Evolutionary conservation across 2,888 invertebrate genomes (phyloP), one percentile per base, ranked within the genome.

Genomic region (Hirudinaria manillensis): DNA sequence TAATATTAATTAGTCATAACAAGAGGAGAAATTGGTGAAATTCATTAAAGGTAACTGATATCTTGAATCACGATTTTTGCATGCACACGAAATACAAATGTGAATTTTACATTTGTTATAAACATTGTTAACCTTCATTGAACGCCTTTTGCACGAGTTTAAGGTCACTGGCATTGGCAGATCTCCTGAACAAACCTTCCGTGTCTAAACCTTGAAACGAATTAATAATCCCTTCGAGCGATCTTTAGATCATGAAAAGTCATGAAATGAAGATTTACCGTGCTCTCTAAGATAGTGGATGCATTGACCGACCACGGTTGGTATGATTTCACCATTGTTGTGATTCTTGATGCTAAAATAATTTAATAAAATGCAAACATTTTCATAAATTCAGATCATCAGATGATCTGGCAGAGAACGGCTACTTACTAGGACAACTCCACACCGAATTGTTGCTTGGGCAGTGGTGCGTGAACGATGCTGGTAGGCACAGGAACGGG

Each of bases 141-240:
- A 94, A 93, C 66, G 89, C 89, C 75, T 89, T 88, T 84, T 96
- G 94, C 27, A 94, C 89, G 80, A 92, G 90, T 84, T 91, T 93
- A 65, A 99, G 90, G 79, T 91, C 89, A 0, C 89, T 85, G 77
- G 92, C 91, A 84, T 92, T 93, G 0, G 94, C 93, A 0, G 94
- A 95, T 80, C 98, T 90, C 80, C 99, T 89, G 86, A 99, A 99
- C 82, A 99, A 89, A 2, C 99, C 99, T 85, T 98, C 97, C 0
- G 94, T 93, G 86, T 95, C 94, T 77, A 97, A 86, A 67, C 93
- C 94, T 92, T 84, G 24, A n/a, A 68, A 68, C n/a, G 32, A 36
- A 61, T 6, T 10, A 45, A 45, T 10, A 45, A 45, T 45, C 13
- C 13, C 45, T 45, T 45, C 16, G 13, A 45, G 45, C 16, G 45